Base-by-base conservation (phyloP, 2,888 invertebrate genomes). In the Blera fallax region DNA sequence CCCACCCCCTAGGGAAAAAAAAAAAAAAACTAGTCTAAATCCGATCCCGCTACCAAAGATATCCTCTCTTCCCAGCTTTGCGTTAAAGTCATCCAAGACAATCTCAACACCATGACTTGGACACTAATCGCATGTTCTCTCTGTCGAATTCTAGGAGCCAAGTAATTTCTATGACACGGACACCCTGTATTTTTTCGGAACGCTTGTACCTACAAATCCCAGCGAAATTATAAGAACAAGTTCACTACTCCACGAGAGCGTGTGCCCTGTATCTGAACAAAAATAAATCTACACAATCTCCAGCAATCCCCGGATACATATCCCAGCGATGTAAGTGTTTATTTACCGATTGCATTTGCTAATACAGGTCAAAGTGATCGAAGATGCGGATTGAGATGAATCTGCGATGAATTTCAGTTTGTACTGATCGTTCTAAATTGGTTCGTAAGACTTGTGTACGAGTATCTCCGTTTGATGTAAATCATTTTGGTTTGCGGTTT, bases 341-440 rank as follows among this genome's bases (percentile, higher is more conserved):
- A 48, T 48, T 48, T 48, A 21, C 11, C 48, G 7, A 21, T 21
- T 48, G 10, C 21, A 48, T 48, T 2, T 21, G 10, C 10, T 18
- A 48, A 48, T 10, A 48, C 48, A 21, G 48, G 48, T 48, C 48
- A 48, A 6, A 18, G 11, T 48, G 48, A 48, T 48, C 48, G 10
- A 45, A n/a, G 56, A 70, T 32, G 16, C 37, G 27, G 34, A 64
- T 43, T 7, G 10, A 56, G 54, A 56, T 54, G 37, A 52, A 58
- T 69, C 43, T 40, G 3, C 11, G 16, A 56, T 64, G 16, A 45
- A 54, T 73, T 52, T 37, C 14, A 24, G 43, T 43, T 52, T 27
- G 40, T 40, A 24, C 34, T 48, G 50, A 72, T 48, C 27, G 48
- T 27, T 34, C 24, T 10, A 16, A 65, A 52, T 37, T 14, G 6